Conservation (phyloP, 2,113 vertebrate genomes). For the Clarias magur region DNA sequence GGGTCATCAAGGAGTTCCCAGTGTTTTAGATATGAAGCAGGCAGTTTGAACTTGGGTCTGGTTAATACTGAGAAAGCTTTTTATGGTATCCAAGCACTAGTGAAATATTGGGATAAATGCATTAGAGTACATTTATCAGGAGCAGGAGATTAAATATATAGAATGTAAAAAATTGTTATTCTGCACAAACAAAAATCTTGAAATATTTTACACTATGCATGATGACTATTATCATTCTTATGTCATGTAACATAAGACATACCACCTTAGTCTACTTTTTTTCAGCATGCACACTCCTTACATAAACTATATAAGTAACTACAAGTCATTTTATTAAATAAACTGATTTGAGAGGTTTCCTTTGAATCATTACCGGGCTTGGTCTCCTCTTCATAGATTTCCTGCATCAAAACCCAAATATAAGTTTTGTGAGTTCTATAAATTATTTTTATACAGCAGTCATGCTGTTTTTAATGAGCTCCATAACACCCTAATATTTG, state of each 20-base stretch:
- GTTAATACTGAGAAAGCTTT: too few relatives aligned
- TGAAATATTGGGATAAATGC: too few relatives aligned
- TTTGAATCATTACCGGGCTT: conserved; percentile 50
- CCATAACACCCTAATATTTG: conserved; percentile 46
- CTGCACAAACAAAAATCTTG: too few relatives aligned
- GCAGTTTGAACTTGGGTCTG: too few relatives aligned
- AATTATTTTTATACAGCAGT: conserved; percentile 17
- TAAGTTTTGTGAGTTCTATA: not conserved
- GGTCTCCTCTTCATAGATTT: conserved; percentile 26
- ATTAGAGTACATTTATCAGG: too few relatives aligned
- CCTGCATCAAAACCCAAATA: conserved; percentile 17
- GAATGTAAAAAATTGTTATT: too few relatives aligned
- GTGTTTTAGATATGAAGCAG: too few relatives aligned
- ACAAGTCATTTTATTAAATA: conserved; percentile 53
- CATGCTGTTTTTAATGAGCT: conserved; percentile 53
- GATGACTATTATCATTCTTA: conserved; percentile 2
- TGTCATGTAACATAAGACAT: not conserved
- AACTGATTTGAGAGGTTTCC: conserved; percentile 52
- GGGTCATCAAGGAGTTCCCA: too few relatives aligned
- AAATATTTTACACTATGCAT: not conserved
- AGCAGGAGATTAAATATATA: too few relatives aligned
- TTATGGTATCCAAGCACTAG: too few relatives aligned
- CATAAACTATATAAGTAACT: conserved; percentile 27
- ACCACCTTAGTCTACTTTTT: not conserved
- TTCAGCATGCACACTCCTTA: not conserved